A percentile compares a stretch with the other conserved stretches of the same genome.
Conservation (phyloP, 2,888 invertebrate species). For the Perizoma flavofasciatum region DNA sequence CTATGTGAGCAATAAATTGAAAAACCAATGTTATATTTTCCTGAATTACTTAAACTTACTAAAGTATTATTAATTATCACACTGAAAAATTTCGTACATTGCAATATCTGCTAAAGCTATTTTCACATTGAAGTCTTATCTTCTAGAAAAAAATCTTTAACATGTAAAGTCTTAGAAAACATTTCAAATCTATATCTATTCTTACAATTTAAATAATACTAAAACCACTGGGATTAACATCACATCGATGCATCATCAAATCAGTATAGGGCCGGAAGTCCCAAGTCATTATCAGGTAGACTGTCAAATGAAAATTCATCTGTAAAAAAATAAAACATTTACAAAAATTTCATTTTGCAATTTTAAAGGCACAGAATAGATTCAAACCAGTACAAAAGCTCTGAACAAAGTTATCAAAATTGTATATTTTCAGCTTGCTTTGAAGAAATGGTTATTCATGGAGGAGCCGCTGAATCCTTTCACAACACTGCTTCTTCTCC, state of each 20-base stretch:
- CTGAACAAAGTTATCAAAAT: neutral
- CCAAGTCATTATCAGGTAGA: constrained; percentile 61
- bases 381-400: constrained; percentile 8
- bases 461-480: too few species aligned
- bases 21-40: neutral
- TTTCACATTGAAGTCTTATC: too few species aligned
- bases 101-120: too few species aligned
- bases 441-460: too few species aligned
- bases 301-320: constrained; percentile 71
- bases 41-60: neutral
- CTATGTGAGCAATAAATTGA: neutral
- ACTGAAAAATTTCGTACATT: neutral
- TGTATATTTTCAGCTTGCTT: too few species aligned
- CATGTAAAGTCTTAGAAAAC: too few species aligned
- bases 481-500: too few species aligned
- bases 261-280: constrained; percentile 64
- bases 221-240: constrained; percentile 19
- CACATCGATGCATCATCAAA: neutral
- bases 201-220: constrained; percentile 6
- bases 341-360: neutral
- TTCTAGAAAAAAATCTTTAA: too few species aligned
- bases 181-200: constrained; percentile 1
- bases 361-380: constrained; percentile 15
- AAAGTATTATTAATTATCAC: neutral
- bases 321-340: constrained; percentile 46